These are phyloP conservation scores for Trogon melanurus DNA, from an alignment of 2,113 vertebrate species.

Conservation along the genomic window DNA sequence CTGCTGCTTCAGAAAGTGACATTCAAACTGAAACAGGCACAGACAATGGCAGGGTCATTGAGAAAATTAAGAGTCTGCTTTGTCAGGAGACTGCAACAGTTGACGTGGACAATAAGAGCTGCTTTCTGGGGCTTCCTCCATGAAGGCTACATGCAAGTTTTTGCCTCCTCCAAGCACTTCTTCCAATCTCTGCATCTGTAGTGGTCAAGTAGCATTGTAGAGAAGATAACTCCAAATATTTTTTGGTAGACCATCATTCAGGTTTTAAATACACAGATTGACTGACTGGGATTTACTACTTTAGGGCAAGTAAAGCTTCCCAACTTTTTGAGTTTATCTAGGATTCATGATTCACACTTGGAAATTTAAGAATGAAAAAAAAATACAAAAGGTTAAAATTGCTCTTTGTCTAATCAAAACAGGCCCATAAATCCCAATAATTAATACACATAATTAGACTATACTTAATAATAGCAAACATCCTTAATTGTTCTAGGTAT, in stretches of 20 bases:
- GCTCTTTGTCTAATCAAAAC: neutral
- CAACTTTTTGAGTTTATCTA: neutral
- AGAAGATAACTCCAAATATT: neutral
- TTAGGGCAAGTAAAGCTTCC: neutral
- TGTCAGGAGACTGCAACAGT: neutral
- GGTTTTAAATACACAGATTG: neutral
- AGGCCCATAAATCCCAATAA: neutral
- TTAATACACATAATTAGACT: neutral
- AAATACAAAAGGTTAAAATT: neutral
- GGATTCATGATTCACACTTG: neutral
- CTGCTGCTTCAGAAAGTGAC: neutral
- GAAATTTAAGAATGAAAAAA: neutral
- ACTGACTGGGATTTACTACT: neutral
- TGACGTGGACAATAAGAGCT: neutral
- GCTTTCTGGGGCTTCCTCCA: neutral
- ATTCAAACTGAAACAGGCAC: neutral
- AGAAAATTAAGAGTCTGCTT: neutral
- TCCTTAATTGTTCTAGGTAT: neutral
- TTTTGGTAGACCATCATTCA: neutral
- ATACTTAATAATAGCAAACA: neutral
- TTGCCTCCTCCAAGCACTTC: neutral
- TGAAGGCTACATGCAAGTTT: neutral
- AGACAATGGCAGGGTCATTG: neutral
- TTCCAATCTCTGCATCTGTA: neutral
- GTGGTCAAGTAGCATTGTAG: neutral